Evolutionary conservation across 2,797 vertebrate genomes (phyloP).

Genomic region (Molossus alvarezi): DNA sequence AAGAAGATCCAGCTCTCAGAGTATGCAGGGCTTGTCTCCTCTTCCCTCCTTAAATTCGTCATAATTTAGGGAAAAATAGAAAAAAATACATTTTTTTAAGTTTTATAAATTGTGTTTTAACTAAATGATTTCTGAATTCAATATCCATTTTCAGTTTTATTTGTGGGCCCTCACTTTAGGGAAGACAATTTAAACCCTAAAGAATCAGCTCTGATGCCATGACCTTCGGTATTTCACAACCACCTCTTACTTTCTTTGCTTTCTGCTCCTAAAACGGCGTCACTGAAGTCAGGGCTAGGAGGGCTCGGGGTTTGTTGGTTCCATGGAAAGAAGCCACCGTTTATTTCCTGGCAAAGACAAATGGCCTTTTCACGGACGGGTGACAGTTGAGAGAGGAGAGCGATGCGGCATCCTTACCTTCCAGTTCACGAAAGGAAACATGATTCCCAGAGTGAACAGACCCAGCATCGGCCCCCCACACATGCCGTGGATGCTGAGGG

Average conservation of each 20-base stretch:
- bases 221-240: neutral
- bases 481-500: constrained; percentile 95
- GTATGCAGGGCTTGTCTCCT: neutral
- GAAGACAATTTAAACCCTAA: neutral
- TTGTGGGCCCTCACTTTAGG: neutral
- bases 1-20: neutral
- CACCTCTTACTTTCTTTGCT: neutral
- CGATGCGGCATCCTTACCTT: constrained; percentile 89
- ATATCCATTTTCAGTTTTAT: neutral
- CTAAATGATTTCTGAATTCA: neutral
- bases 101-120: constrained; percentile 32
- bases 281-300: neutral
- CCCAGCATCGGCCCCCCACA: constrained; percentile 95
- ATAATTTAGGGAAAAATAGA: neutral
- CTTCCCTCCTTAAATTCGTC: neutral
- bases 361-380: neutral
- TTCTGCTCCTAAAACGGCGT: neutral
- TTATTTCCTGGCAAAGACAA: neutral
- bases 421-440: constrained; percentile 94
- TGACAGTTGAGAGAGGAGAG: neutral
- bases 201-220: neutral
- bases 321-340: neutral
- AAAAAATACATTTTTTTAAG: neutral
- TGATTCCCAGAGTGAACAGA: constrained; percentile 93
- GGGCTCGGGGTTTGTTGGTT: neutral